Evolutionary conservation across 1,140 invertebrate species (phyloP).

Genomic region (Drosophila chauvacae): DNA sequence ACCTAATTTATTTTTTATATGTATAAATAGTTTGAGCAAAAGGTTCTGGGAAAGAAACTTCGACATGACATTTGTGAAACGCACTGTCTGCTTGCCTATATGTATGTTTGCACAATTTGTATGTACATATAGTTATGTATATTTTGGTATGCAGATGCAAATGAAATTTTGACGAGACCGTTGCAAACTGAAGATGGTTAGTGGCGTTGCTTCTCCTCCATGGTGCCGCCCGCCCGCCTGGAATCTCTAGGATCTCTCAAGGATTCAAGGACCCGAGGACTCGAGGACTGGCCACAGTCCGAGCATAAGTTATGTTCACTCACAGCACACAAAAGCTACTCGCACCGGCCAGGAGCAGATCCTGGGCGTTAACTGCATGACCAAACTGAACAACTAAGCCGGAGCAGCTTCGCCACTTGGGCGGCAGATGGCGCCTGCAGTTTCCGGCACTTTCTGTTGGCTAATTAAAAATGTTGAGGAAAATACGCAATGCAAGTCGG

Average conservation of each 20-base stretch:
- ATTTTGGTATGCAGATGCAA: conserved; percentile 28
- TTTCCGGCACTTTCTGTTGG: conserved; percentile 33
- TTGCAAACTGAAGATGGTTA: conserved; percentile 47
- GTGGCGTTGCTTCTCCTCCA: neutral
- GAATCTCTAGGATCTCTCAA: neutral
- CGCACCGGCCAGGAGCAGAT: conserved; percentile 1
- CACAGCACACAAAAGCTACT: conserved; percentile 21
- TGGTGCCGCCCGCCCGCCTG: no score
- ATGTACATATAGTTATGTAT: conserved; percentile 21
- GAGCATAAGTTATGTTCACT: conserved; percentile 22
- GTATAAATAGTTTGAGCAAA: neutral
- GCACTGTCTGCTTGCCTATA: conserved; percentile 21
- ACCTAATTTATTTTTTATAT: neutral
- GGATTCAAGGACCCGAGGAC: conserved; percentile 4
- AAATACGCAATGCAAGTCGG: conserved; percentile 17
- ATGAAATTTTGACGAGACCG: conserved; percentile 36
- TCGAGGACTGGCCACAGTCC: conserved; percentile 10
- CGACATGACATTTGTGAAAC: conserved; percentile 4
- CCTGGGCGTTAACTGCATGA: conserved; percentile 36
- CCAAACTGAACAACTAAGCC: conserved; percentile 25
- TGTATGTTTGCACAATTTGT: neutral
- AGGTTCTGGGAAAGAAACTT: neutral
- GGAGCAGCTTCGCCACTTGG: conserved; percentile 23
- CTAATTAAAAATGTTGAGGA: conserved; percentile 30
- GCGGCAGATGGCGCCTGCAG: conserved; percentile 29